Base-by-base conservation (phyloP, 2,888 invertebrate genomes). In the Blastobasis lacticolella region DNA sequence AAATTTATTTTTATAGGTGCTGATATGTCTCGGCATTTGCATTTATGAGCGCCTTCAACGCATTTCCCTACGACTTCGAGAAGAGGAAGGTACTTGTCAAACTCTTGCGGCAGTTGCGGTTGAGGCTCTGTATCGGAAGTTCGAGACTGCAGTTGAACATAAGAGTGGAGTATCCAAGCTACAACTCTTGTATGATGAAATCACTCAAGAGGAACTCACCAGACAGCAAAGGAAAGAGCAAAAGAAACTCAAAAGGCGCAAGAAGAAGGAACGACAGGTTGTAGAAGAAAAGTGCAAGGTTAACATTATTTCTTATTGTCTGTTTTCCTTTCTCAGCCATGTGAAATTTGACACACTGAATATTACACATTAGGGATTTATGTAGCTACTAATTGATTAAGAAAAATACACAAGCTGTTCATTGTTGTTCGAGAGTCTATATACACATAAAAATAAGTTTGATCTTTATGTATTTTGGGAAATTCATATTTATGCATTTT, bases 1-100 rank as follows among this genome's bases (percentile, higher is more conserved):
- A 38, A 38, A 10, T 38, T 40, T 48, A 7, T 48, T 48, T 38
- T 48, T 38, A 3, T 58, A 88, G 88, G 97, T 98, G 52, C 89
- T 98, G 59, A 97, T 97, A 7, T 98, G 97, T 78, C 91, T 98
- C 55, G 97, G 97, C 8, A 94, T 97, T 78, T 96, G 97, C 78
- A 93, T 97, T 68, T 96, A 96, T 75, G 97, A 97, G 74, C 91
- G 97, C 53, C 90, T 98, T 48, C 95, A 97, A 74, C 92, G 94
- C 61, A 94, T 97, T 57, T 94, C 95, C 66, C 91, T 96, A 63
- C 92, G 96, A 50, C 90, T 97, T 67, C 92, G 94, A 53, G 96
- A 97, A 75, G 97, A 97, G 73, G 97, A 97, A 77, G 94, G 95
- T 71, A 96, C 97, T n/a, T 97, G 97, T 85, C 95, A 96, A 81